Evolutionary conservation across 2,113 vertebrate species (phyloP).

Genomic region (Pandion haliaetus): DNA sequence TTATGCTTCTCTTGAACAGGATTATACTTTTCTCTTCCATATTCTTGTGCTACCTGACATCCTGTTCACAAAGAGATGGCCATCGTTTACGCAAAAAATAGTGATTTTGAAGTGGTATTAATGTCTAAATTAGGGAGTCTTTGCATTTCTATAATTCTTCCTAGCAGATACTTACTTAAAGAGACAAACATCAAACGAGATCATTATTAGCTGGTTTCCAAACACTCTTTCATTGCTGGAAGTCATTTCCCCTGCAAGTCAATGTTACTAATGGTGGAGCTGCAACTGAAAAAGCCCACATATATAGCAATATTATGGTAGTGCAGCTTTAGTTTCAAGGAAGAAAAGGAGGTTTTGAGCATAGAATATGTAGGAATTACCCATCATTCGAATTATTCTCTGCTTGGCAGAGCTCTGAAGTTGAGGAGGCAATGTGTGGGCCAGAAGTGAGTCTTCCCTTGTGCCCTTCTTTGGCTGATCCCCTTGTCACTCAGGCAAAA

Average conservation of each 20-base stretch:
- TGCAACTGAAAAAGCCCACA: background rate
- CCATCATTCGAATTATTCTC: background rate
- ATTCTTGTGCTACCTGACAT: background rate
- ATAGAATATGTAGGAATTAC: background rate
- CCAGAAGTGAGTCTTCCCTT: background rate
- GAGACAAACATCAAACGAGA: background rate
- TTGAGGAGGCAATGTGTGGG: background rate
- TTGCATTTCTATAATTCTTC: background rate
- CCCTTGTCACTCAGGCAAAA: background rate
- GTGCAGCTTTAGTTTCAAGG: background rate
- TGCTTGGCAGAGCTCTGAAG: background rate
- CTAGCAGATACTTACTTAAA: background rate
- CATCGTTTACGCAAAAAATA: background rate
- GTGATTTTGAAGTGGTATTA: background rate
- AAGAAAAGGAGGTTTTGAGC: background rate
- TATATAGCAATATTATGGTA: background rate
- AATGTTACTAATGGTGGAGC: too few relatives aligned
- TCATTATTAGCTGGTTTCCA: background rate
- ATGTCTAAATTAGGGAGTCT: background rate
- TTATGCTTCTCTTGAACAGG: background rate
- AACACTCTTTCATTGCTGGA: background rate
- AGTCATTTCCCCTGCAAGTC: background rate
- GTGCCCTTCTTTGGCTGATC: background rate
- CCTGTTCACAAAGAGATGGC: background rate
- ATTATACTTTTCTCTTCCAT: background rate